phyloP scores from a whole-genome alignment of 2,888 invertebrate species.

The Phasia obesa region DNA sequence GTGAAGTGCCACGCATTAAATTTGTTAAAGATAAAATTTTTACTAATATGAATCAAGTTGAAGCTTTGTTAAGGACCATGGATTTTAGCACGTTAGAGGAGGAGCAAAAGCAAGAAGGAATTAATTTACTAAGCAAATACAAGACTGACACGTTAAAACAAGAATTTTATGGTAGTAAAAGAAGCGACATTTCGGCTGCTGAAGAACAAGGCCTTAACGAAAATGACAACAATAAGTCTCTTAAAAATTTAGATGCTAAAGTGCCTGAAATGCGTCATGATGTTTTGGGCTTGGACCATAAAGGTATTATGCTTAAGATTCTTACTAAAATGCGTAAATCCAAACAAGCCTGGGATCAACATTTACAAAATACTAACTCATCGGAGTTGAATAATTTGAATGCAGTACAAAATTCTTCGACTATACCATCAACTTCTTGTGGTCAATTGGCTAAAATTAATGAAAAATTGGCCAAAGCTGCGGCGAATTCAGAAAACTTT shows the following conservation, averaged over 20 bases:
- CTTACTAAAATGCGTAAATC: constrained; percentile 84
- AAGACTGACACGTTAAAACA: constrained; percentile 50
- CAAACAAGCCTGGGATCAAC: constrained; percentile 84
- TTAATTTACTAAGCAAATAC: constrained; percentile 32
- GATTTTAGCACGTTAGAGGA: constrained; percentile 88
- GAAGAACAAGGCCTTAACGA: too few species aligned
- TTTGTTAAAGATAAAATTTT: constrained; percentile 89
- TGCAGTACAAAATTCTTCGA: background rate
- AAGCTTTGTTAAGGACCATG: constrained; percentile 84
- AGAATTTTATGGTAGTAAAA: constrained; percentile 71
- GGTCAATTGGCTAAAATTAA: constrained; percentile 50
- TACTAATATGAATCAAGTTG: constrained; percentile 84
- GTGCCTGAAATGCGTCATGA: constrained; percentile 89
- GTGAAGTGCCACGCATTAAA: constrained; percentile 88
- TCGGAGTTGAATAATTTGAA: background rate
- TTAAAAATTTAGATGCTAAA: constrained; percentile 64
- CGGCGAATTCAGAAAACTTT: constrained; percentile 72
- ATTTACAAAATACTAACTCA: constrained; percentile 67
- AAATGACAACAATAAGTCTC: background rate
- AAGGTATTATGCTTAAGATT: constrained; percentile 85
- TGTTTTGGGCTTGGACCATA: constrained; percentile 88
- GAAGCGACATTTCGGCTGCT: constrained; percentile 64
- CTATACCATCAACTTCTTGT: constrained; percentile 17
- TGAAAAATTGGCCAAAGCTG: constrained; percentile 65
- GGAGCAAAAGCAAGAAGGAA: constrained; percentile 41